Base-by-base conservation (phyloP, 2,888 invertebrate genomes). In the Anodontia alba region DNA sequence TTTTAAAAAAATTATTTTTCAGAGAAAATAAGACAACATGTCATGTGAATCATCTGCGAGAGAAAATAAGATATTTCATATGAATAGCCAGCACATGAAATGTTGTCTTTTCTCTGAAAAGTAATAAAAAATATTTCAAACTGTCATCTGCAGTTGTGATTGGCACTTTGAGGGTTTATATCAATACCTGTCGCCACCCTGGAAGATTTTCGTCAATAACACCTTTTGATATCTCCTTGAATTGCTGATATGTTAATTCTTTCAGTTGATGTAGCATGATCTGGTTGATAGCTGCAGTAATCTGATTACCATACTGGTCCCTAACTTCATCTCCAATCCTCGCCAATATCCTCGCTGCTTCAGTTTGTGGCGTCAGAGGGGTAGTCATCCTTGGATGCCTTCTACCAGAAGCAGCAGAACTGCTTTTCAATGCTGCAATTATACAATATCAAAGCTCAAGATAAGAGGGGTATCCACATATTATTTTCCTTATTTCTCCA, bases 261-360 rank as follows among this genome's bases (percentile, higher is more conserved):
- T 29, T 73, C 26, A 82, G 26, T 36, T 83, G 71, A 15, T 81
- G 31, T 62, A 71, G 67, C 68, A 83, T 73, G 17, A 86, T 46
- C 20, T 49, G 51, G 26, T 66, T 71, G 73, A 90, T 68, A 23
- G 88, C 86, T n/a, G 46, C 67, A 20, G 83, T 77, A 12, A 89
- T 49, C 31, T 83, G 84, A 10, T 76, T 33, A 20, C 81, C 88
- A 82, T 90, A 89, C 70, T 84, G 81, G 15, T 84, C 86, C 20
- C 62, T 3, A 23, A 62, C 62, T 68, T 89, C 88, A 77, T 90
- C 91, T 2, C 90, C 90, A 17, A 92, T 91, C 38, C 85, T 76
- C 2, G 87, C 88, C 46, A 92, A 76, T 1, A 89, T 84, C 15
- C 79, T 76, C 1, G 91, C 92, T 26, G 87, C 90, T 49, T 90